These are phyloP conservation scores for Aplidium turbinatum DNA, from an alignment of 23 tunicate genomes.

Conservation along the genomic window DNA sequence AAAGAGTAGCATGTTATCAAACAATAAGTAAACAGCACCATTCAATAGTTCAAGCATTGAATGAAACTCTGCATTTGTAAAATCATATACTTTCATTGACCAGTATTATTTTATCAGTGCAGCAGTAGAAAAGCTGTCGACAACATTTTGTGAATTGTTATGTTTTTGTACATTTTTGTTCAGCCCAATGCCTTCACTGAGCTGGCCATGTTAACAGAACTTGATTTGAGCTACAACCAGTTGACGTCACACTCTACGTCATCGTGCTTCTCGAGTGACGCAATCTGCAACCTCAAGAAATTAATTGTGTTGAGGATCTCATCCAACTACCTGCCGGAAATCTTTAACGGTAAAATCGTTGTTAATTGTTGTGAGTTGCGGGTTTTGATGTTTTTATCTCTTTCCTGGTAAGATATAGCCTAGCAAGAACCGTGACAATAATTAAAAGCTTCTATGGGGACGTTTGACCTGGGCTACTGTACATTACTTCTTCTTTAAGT, in stretches of 20 bases:
- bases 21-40: no score
- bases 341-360: constrained; percentile 25
- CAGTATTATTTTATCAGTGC: no score
- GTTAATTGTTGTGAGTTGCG: not conserved
- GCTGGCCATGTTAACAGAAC: constrained; percentile 36
- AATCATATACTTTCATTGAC: not conserved
- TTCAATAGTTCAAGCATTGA: no score
- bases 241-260: constrained; percentile 33
- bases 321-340: constrained; percentile 34
- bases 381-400: no score
- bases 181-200: constrained; percentile 25
- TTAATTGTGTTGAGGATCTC: constrained; percentile 60
- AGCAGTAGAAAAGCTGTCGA: no score
- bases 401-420: no score
- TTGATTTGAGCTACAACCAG: constrained; percentile 58
- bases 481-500: not conserved
- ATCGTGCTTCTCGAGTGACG: constrained; percentile 42
- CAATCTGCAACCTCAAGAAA: constrained; percentile 31
- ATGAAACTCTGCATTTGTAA: no score
- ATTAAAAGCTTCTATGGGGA: no score
- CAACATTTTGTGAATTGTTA: no score
- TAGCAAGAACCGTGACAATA: no score
- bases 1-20: no score
- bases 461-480: no score
- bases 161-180: constrained; percentile 9